These are phyloP conservation scores for Apamea monoglypha DNA, from an alignment of 2,888 invertebrate species.

Conservation along the genomic window DNA sequence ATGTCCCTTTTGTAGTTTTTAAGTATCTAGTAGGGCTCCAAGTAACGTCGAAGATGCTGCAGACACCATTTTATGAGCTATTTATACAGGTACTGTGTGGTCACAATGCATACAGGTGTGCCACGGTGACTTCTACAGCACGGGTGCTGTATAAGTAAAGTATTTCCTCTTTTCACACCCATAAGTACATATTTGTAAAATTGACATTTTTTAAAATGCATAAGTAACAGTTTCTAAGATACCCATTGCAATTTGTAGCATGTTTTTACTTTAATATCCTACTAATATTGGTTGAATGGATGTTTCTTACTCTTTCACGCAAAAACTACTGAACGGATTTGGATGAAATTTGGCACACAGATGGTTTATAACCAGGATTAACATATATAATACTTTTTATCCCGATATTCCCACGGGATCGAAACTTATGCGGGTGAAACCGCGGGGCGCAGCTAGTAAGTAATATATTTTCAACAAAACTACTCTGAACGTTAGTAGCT, in stretches of 20 bases:
- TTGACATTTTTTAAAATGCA: not conserved
- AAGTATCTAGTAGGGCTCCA: not conserved
- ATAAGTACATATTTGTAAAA: not conserved
- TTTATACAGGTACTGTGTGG: too few relatives aligned
- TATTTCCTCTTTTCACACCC: not conserved
- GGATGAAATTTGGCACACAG: too few relatives aligned
- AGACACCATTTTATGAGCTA: not conserved
- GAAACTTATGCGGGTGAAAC: too few relatives aligned
- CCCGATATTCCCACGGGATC: too few relatives aligned
- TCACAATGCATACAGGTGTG: too few relatives aligned
- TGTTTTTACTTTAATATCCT: not conserved
- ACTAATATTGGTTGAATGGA: too few relatives aligned
- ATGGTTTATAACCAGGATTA: too few relatives aligned
- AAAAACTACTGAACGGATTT: too few relatives aligned
- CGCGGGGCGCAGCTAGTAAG: too few relatives aligned
- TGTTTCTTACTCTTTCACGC: too few relatives aligned
- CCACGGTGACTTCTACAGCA: too few relatives aligned
- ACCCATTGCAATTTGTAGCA: not conserved
- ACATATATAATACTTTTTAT: too few relatives aligned
- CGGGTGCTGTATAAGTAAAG: not conserved
- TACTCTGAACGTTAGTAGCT: constrained; percentile 35
- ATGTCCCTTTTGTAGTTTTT: not conserved
- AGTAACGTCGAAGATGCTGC: not conserved
- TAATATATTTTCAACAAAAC: not conserved
- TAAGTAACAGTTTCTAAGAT: not conserved